Evolutionary conservation across 2,888 invertebrate species (phyloP), one percentile per base, ranked within the genome.

Genomic region (Leptarthrus brevirostris): DNA sequence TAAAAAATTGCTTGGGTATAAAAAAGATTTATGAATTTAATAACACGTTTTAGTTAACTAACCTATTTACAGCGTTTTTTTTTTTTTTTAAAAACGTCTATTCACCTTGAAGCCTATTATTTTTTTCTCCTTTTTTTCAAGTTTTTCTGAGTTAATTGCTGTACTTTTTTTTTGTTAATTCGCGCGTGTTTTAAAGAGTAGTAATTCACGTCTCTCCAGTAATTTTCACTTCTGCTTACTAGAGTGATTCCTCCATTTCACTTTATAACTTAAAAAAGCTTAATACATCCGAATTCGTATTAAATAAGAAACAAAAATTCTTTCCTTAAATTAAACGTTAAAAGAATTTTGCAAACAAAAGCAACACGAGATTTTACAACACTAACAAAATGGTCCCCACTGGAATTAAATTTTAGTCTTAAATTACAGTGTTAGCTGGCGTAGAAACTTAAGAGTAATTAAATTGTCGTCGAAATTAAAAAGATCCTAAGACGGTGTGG

Each of bases 111-210:
- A 20, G 34, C 26, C 52, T 52, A 52, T 69, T n/a, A 26, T 26
- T 4, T 40, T 14, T 30, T 22, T 34, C 12, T 20, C 18, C 36
- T 61, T n/a, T 40, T 20, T 40, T 20, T 61, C 36, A 5, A 40
- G 22, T 6, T 61, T 16, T 36, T 44, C 40, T 40, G 40, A 61
- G 61, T 61, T 61, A 49, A 70, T 53, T 53, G 26, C 44, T 18
- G 53, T 54, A 24, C 20, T 22, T 47, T 54, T 61, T n/a, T 69
- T 73, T 64, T 74, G 70, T 70, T 74, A 61, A 75, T 74, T 40
- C 12, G 40, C 76, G 71, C 74, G 56, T 74, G 56, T 77, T 75
- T 74, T 75, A 49, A n/a, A n/a, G n/a, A n/a, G n/a, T n/a, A n/a
- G n/a, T n/a, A n/a, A n/a, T n/a, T n/a, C n/a, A n/a, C n/a, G n/a